Conservation (phyloP, 1,140 invertebrate genomes). For the Sycophila sp. region DNA sequence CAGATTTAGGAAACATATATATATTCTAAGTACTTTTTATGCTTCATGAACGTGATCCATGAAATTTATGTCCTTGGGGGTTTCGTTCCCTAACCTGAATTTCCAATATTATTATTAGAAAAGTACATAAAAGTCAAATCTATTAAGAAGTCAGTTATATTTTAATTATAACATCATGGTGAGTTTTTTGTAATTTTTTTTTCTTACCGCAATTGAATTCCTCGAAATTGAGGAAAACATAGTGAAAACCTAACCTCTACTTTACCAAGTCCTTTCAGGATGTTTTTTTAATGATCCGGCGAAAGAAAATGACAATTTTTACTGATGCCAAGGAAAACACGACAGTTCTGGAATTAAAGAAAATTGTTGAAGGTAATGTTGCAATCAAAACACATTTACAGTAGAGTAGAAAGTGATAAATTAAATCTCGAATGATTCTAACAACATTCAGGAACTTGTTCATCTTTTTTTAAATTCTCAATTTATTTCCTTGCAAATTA, state of each 20-base stretch:
- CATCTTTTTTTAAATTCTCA: not conserved
- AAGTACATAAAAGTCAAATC: not conserved
- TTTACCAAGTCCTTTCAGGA: constrained; percentile 72
- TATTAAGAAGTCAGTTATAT: not conserved
- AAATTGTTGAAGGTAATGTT: constrained; percentile 90
- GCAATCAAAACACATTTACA: too few relatives aligned
- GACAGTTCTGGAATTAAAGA: constrained; percentile 91
- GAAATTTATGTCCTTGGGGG: constrained; percentile 11
- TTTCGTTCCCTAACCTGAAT: constrained; percentile 3
- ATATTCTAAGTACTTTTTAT: constrained; percentile 20
- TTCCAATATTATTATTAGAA: not conserved
- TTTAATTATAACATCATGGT: constrained; percentile 23
- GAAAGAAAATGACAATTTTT: constrained; percentile 97
- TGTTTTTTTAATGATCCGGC: constrained; percentile 97
- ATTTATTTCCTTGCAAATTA: not conserved
- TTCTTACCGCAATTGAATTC: not conserved
- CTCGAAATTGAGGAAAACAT: not conserved
- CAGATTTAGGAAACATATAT: too few relatives aligned
- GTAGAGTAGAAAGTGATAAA: too few relatives aligned
- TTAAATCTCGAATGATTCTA: not conserved
- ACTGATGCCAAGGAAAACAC: constrained; percentile 98
- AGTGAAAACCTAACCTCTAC: constrained; percentile 41
- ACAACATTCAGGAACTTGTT: not conserved
- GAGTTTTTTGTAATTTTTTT: constrained; percentile 11
- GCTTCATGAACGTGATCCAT: constrained; percentile 16